A percentile compares a stretch with the other conserved stretches of the same genome.
These are phyloP conservation scores for Homalodisca vitripennis DNA, from an alignment of 1,140 invertebrate genomes.

Conservation along the genomic window DNA sequence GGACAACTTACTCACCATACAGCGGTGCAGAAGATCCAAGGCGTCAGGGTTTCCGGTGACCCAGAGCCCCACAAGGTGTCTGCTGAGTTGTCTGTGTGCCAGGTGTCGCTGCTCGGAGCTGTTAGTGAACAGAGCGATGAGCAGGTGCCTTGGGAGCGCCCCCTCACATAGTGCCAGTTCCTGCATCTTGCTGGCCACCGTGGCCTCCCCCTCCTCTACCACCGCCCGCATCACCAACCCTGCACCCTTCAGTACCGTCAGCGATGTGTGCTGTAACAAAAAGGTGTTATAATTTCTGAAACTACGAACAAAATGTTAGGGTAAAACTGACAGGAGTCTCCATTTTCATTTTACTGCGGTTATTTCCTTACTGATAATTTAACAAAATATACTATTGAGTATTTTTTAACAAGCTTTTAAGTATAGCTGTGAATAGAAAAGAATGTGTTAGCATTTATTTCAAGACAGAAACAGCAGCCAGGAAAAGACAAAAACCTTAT, in stretches of 20 bases:
- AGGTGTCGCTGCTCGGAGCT: slow-evolving; percentile 73
- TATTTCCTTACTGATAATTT: too few relatives aligned
- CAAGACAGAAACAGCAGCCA: too few relatives aligned
- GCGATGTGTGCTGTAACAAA: slow-evolving; percentile 89
- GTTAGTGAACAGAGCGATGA: slow-evolving; percentile 86
- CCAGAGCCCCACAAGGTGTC: slow-evolving; percentile 98
- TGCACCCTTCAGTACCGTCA: slow-evolving; percentile 97
- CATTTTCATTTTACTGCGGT: too few relatives aligned
- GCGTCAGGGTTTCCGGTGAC: slow-evolving; percentile 91
- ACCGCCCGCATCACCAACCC: slow-evolving; percentile 96
- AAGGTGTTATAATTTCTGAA: too few relatives aligned
- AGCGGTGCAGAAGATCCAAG: slow-evolving; percentile 82
- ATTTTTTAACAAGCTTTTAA: too few relatives aligned
- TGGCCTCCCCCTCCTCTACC: slow-evolving; percentile 93
- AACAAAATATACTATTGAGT: too few relatives aligned
- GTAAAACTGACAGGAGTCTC: too few relatives aligned
- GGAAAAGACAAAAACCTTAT: too few relatives aligned
- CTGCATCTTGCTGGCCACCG: slow-evolving; percentile 93
- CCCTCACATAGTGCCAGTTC: slow-evolving; percentile 94
- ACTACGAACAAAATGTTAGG: too few relatives aligned
- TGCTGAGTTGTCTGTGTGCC: slow-evolving; percentile 87
- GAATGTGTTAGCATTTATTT: too few relatives aligned
- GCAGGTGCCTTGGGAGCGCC: slow-evolving; percentile 90
- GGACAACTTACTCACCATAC: slow-evolving; percentile 80
- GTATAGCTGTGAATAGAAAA: too few relatives aligned